phyloP scores from a whole-genome alignment of 2,797 vertebrate genomes.

The Anguilla obscura region DNA sequence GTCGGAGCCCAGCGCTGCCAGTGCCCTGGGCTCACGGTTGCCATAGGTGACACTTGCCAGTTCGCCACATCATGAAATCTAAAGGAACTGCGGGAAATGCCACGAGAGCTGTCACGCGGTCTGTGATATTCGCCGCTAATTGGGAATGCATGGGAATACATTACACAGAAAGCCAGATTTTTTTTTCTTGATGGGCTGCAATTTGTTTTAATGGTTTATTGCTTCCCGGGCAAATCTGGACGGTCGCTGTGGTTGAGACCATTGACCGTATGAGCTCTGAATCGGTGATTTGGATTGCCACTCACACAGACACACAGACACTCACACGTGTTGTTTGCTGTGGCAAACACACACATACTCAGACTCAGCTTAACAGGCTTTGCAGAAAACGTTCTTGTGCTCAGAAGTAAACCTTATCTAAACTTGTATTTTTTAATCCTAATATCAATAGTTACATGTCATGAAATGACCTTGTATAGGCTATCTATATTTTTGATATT shows the following conservation, averaged over 20 bases:
- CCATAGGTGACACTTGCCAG: constrained; percentile 19
- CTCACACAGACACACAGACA: constrained; percentile 27
- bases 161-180: constrained; percentile 4
- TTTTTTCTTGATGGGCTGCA: constrained; percentile 12
- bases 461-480: background rate
- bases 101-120: background rate
- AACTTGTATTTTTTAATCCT: background rate
- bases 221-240: background rate
- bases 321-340: background rate
- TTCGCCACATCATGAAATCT: constrained; percentile 5
- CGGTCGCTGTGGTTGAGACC: background rate
- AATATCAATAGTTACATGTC: background rate
- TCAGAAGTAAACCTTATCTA: background rate
- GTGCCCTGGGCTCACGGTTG: constrained; percentile 16
- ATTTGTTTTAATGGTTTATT: background rate
- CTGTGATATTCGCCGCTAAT: background rate
- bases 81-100: constrained; percentile 17
- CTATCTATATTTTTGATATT: background rate
- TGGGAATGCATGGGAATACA: constrained; percentile 15
- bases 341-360: constrained; percentile 2
- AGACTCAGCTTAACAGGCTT: constrained; percentile 22
- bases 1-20: background rate
- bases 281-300: background rate
- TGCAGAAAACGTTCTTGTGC: background rate
- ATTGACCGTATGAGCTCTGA: background rate